Evolutionary conservation across 2,888 invertebrate species (phyloP).

Genomic region (Lamellibrachia satsuma): DNA sequence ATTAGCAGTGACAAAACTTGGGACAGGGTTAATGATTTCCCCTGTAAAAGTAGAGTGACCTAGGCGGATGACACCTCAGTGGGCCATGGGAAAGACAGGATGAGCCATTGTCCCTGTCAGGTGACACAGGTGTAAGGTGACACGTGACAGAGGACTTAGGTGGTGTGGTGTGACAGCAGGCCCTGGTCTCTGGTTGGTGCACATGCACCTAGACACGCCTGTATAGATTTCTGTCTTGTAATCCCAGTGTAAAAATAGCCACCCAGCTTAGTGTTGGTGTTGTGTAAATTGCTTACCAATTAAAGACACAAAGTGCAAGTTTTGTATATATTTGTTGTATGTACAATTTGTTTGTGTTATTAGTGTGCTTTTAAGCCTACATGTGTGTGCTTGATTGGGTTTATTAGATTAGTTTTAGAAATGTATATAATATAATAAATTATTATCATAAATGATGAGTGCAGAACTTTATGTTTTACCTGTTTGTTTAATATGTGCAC

Average conservation of each 20-base stretch:
- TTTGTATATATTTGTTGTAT: not conserved
- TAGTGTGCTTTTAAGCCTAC: not conserved
- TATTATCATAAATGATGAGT: not conserved
- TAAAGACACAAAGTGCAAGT: not conserved
- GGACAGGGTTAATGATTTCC: not conserved
- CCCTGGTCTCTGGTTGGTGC: not conserved
- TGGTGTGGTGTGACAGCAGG: not conserved
- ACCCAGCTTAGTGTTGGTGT: not conserved
- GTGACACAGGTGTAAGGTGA: slow-evolving; percentile 10
- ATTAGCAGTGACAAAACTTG: not conserved
- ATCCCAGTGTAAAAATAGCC: not conserved
- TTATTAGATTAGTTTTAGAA: not conserved
- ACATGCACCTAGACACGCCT: not conserved
- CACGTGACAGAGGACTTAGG: not conserved
- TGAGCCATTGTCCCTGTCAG: not conserved
- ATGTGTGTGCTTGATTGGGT: not conserved
- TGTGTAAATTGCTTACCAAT: not conserved
- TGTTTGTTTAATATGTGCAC: no score
- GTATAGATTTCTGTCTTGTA: not conserved
- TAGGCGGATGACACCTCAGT: not conserved
- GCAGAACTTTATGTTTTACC: not conserved
- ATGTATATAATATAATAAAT: not conserved
- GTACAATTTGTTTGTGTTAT: not conserved
- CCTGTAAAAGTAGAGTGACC: not conserved
- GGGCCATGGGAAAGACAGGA: not conserved